Evolutionary conservation across 2,888 invertebrate genomes (phyloP).

Genomic region (Philaethria dido): DNA sequence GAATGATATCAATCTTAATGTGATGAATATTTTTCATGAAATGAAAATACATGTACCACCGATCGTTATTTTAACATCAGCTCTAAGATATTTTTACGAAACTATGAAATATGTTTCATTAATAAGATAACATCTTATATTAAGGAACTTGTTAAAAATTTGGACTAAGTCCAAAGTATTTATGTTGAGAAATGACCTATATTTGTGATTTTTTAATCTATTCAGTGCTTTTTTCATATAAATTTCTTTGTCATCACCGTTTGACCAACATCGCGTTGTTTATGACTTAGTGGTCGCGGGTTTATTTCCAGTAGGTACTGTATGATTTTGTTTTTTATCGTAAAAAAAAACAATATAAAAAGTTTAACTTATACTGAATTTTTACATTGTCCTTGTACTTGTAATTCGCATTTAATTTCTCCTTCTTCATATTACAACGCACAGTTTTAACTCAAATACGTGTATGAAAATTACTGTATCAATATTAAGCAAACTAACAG

Average conservation of each 20-base stretch:
- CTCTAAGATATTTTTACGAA: neutral
- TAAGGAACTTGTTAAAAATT: slow-evolving; percentile 1
- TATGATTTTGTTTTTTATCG: no score
- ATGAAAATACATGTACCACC: slow-evolving; percentile 29
- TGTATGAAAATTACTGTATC: no score
- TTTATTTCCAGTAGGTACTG: neutral
- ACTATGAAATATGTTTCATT: slow-evolving; percentile 4
- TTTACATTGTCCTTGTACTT: no score
- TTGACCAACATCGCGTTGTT: neutral
- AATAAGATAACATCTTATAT: slow-evolving; percentile 2
- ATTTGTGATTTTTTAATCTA: neutral
- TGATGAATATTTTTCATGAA: slow-evolving; percentile 29
- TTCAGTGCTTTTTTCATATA: neutral
- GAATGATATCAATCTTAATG: slow-evolving; percentile 26
- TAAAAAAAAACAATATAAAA: no score
- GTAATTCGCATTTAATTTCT: no score
- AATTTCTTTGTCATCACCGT: neutral
- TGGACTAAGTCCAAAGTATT: slow-evolving; percentile 4
- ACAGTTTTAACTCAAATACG: no score
- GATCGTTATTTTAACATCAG: slow-evolving; percentile 23
- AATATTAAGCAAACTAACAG: no score
- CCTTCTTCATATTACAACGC: no score
- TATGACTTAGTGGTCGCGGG: neutral
- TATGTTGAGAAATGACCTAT: slow-evolving; percentile 2
- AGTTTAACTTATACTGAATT: no score